Evolutionary conservation across 2,797 vertebrate species (phyloP).

Genomic region (Notolepis coatsorum): DNA sequence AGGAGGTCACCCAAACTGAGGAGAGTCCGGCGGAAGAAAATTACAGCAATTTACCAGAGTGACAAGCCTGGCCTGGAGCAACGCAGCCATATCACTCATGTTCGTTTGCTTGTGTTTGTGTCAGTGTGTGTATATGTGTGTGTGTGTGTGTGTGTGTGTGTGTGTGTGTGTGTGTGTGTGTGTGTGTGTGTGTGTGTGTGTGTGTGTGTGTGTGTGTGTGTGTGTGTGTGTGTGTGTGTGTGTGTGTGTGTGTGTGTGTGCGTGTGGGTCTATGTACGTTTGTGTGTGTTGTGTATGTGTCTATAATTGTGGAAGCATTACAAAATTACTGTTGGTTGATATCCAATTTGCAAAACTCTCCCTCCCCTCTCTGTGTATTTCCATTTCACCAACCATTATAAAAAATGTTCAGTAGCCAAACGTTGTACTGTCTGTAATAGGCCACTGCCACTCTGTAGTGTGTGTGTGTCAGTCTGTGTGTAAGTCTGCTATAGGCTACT

Average conservation of each 20-base stretch:
- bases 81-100: constrained; percentile 61
- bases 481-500: no score
- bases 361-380: no score
- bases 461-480: no score
- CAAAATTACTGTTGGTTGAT: no score
- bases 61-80: constrained; percentile 57
- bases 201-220: neutral
- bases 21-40: constrained; percentile 51
- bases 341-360: no score
- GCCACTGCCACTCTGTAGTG: no score
- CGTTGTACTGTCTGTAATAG: no score
- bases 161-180: constrained; percentile 32
- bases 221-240: neutral
- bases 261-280: constrained; percentile 16
- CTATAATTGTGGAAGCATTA: no score
- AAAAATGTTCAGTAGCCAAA: no score
- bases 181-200: constrained; percentile 9
- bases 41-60: constrained; percentile 65
- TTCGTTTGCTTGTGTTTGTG: no score
- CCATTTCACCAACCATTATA: no score
- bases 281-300: no score
- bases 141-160: constrained; percentile 30
- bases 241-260: neutral
- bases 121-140: constrained; percentile 44
- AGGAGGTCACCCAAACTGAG: constrained; percentile 39